Base-by-base conservation (phyloP, 2,888 invertebrate genomes). In the Therioaphis trifolii region DNA sequence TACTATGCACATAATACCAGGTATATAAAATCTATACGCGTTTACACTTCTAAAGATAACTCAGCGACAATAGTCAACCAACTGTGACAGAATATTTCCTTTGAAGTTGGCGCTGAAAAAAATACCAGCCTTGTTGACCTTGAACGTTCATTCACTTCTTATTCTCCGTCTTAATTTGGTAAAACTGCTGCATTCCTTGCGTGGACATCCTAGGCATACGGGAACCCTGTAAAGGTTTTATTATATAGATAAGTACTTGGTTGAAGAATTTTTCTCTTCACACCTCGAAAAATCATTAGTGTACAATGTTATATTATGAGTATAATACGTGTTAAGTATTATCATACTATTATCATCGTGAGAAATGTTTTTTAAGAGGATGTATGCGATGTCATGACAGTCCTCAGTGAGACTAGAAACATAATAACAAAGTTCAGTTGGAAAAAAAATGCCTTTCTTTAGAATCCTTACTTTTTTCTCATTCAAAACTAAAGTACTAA, bases 111-210 rank as follows among this genome's bases (percentile, higher is more conserved):
- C 63, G 63, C 72, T 71, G 55, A 49, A 24, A 74, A 82, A 46
- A 77, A 63, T 55, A 66, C 82, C 74, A 63, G 14, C 40, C 40
- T 52, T 35, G 63, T 52, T 46, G 74, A 74, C 82, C 82, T 82
- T 82, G 82, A 82, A 82, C 82, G 82, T 82, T 82, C 82, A 52
- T 82, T 82, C 82, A 82, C 82, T 82, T 71, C 78, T 61, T 35
- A 35, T 35, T 82, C 74, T 72, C 15, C 49, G 14, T 82, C 71
- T 82, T 82, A 82, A 82, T 82, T 82, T 82, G 72, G 82, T 82
- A 82, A 52, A 74, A 82, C 82, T 82, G 61, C 82, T 35, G 63
- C 77, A 58, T 58, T 75, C 58, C 40, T 35, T 68, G 49, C 49
- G 15, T 18, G 27, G 2, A 24, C 71, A 49, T 46, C 46, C 71